A percentile compares a stretch with the other conserved stretches of the same genome.
phyloP scores from a whole-genome alignment of 2,113 vertebrate species.

The Scytalopus superciliaris region DNA sequence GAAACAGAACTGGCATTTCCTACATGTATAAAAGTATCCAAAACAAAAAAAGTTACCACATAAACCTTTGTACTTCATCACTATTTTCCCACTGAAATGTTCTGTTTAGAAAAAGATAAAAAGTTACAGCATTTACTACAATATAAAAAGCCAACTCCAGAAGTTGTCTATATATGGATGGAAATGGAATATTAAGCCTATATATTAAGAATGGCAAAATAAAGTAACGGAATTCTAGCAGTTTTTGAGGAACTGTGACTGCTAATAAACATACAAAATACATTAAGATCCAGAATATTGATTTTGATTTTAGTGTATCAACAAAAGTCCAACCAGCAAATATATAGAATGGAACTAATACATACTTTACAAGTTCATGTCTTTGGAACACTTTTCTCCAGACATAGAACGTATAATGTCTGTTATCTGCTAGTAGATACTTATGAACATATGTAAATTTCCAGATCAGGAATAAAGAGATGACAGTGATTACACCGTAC shows the following conservation, averaged over 20 bases:
- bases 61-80: slow-evolving; percentile 88
- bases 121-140: slow-evolving; percentile 81
- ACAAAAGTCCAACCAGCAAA: slow-evolving; percentile 90
- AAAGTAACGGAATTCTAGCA: slow-evolving; percentile 97
- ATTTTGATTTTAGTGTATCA: slow-evolving; percentile 86
- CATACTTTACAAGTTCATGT: slow-evolving; percentile 82
- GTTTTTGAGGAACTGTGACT: slow-evolving; percentile 87
- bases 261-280: slow-evolving; percentile 83
- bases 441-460: slow-evolving; percentile 91
- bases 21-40: not conserved
- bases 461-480: slow-evolving; percentile 85
- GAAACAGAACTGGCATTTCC: not conserved
- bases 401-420: slow-evolving; percentile 93
- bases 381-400: slow-evolving; percentile 91
- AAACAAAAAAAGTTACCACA: slow-evolving; percentile 82
- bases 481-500: slow-evolving; percentile 63
- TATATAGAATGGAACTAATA: slow-evolving; percentile 87
- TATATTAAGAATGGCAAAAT: slow-evolving; percentile 94
- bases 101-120: slow-evolving; percentile 88
- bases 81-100: slow-evolving; percentile 89
- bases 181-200: slow-evolving; percentile 87
- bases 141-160: slow-evolving; percentile 84
- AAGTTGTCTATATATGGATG: slow-evolving; percentile 79
- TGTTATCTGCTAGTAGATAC: slow-evolving; percentile 95
- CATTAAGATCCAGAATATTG: slow-evolving; percentile 86